phyloP scores from a whole-genome alignment of 2,113 vertebrate genomes.

The Triplophysa siluroides region DNA sequence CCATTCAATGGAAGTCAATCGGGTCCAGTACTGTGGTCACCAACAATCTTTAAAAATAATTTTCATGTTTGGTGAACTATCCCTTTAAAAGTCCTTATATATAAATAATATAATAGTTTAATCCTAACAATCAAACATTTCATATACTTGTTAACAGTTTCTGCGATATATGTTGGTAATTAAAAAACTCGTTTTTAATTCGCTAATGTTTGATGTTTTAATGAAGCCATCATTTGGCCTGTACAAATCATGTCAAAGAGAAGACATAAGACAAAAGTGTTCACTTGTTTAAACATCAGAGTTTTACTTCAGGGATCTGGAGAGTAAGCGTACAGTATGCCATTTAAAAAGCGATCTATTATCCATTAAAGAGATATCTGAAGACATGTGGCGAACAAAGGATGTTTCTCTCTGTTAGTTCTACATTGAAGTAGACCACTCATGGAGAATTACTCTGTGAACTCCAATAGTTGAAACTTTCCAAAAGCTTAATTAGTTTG shows the following conservation, averaged over 20 bases:
- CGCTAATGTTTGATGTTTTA: background rate
- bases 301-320: background rate
- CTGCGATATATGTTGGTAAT: too few species aligned
- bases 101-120: too few species aligned
- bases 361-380: conserved; percentile 6
- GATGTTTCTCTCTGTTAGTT: conserved; percentile 1
- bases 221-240: background rate
- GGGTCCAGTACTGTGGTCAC: too few species aligned
- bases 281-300: background rate
- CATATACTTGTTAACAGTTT: too few species aligned
- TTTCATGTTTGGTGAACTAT: too few species aligned
- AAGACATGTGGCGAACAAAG: background rate
- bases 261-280: background rate
- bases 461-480: conserved; percentile 43
- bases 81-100: too few species aligned
- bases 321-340: background rate
- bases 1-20: too few species aligned
- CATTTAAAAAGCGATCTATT: conserved; percentile 5
- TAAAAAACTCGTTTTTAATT: background rate
- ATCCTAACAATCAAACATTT: too few species aligned
- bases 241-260: background rate
- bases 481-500: conserved; percentile 52
- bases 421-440: conserved; percentile 11
- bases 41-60: too few species aligned
- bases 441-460: conserved; percentile 9